Evolutionary conservation across 2,888 invertebrate genomes (phyloP), one percentile per base, ranked within the genome.

Genomic region (Eupithecia vulgata): DNA sequence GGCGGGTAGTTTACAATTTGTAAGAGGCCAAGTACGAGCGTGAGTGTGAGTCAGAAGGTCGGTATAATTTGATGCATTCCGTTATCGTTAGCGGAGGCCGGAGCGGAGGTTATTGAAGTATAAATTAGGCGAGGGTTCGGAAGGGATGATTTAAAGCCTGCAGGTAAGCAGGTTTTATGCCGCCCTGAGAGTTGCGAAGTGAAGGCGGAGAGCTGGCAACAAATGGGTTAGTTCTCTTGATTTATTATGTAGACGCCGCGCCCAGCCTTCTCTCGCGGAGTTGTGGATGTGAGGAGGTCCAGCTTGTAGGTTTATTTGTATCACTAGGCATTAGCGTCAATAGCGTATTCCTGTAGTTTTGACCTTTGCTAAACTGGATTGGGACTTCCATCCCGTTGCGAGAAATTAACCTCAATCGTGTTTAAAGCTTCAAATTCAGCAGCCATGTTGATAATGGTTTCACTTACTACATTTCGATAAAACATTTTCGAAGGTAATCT

Each of bases 81-180:
- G 68, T 71, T 74, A 70, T 67, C 71, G 74, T 74, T 61, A 74
- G 62, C 48, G 35, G 30, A 13, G n/a, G 57, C 68, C 45, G 34
- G 25, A 52, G 67, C 15, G 34, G 72, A 72, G 70, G 70, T 75
- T 75, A 75, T 75, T 70, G 75, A 70, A 72, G 64, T 72, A 75
- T 75, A 75, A 72, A 75, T 75, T 75, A 72, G 75, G 75, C 72
- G 65, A 75, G 72, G 74, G 74, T 72, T 72, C 71, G 72, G 67
- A 71, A 68, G 72, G 72, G 70, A 75, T 75, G 75, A 75, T 75
- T 70, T 72, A 75, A 40, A 25, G 72, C 59, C 42, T 62, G 35
- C 72, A 72, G 75, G 75, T 75, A 72, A 37, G 66, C 65, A 61
- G 68, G 70, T 57, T 66, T 71, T 59, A 71, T 59, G 40, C 57